These are phyloP conservation scores for Leguminivora glycinivorella DNA, from an alignment of 1,140 invertebrate genomes.

Conservation along the genomic window DNA sequence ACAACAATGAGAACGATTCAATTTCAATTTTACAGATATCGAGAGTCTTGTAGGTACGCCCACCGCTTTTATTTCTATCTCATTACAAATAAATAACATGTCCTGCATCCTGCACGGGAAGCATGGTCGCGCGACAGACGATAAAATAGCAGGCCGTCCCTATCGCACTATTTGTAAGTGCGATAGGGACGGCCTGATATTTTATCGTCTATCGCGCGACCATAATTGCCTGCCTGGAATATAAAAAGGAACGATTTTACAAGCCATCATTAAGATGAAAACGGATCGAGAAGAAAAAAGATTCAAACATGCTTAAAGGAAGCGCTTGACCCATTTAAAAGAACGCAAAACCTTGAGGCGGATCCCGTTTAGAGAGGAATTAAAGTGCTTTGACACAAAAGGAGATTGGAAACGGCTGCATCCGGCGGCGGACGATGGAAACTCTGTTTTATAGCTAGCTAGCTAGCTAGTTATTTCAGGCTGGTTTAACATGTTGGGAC, in stretches of 20 bases:
- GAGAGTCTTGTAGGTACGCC: too few relatives aligned
- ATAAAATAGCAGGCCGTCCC: too few relatives aligned
- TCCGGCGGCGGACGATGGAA: not conserved
- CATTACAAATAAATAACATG: too few relatives aligned
- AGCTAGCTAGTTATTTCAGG: not conserved
- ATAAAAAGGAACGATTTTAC: not conserved
- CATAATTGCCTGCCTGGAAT: too few relatives aligned
- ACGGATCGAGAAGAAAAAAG: not conserved
- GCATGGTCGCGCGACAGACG: too few relatives aligned
- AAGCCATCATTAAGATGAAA: not conserved
- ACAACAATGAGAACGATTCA: too few relatives aligned
- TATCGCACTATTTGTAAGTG: too few relatives aligned
- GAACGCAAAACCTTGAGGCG: slow-evolving; percentile 18
- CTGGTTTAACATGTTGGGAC: not conserved
- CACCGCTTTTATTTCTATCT: too few relatives aligned
- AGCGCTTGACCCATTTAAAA: slow-evolving; percentile 27
- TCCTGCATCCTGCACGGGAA: too few relatives aligned
- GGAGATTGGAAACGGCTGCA: slow-evolving; percentile 19
- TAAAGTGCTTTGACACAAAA: slow-evolving; percentile 23
- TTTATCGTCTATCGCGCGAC: too few relatives aligned
- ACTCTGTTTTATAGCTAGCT: not conserved
- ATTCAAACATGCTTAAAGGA: slow-evolving; percentile 23
- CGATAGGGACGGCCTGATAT: too few relatives aligned
- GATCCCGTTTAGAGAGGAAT: slow-evolving; percentile 17
- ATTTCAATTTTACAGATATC: too few relatives aligned